phyloP scores from a whole-genome alignment of 2,888 invertebrate species.

The Lottia scabra region DNA sequence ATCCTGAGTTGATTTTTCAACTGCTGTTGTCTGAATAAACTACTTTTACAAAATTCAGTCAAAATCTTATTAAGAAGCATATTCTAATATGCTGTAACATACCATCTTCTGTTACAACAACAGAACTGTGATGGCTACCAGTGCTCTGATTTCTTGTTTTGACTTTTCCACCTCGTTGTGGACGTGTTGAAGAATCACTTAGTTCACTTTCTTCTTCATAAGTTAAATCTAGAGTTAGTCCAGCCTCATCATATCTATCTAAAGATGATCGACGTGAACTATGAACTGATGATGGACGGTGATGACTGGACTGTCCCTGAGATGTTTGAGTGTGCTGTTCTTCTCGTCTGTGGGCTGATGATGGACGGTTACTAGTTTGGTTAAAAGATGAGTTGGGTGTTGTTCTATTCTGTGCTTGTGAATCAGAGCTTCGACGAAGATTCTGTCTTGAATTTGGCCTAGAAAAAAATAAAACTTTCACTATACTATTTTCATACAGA shows the following conservation, averaged over 20 bases:
- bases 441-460: constrained; percentile 44
- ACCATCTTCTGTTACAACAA: background rate
- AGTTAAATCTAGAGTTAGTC: background rate
- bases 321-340: background rate
- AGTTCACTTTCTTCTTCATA: background rate
- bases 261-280: background rate
- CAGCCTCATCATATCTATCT: background rate
- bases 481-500: too few relatives aligned
- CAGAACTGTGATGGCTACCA: background rate
- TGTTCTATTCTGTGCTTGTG: too few relatives aligned
- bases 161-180: background rate
- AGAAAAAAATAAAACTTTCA: background rate
- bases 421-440: constrained; percentile 19
- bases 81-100: background rate
- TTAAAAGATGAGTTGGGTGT: too few relatives aligned
- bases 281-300: background rate
- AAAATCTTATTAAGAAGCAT: too few relatives aligned
- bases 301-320: background rate
- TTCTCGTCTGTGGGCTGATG: background rate
- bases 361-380: background rate
- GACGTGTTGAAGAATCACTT: background rate
- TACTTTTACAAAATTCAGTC: too few relatives aligned
- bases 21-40: too few relatives aligned
- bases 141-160: background rate
- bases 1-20: too few relatives aligned